Percentiles rank a stretch among this genome's conserved stretches.
These are phyloP conservation scores for Lepidotrigona ventralis DNA, from an alignment of 1,140 invertebrate genomes.

Conservation along the genomic window DNA sequence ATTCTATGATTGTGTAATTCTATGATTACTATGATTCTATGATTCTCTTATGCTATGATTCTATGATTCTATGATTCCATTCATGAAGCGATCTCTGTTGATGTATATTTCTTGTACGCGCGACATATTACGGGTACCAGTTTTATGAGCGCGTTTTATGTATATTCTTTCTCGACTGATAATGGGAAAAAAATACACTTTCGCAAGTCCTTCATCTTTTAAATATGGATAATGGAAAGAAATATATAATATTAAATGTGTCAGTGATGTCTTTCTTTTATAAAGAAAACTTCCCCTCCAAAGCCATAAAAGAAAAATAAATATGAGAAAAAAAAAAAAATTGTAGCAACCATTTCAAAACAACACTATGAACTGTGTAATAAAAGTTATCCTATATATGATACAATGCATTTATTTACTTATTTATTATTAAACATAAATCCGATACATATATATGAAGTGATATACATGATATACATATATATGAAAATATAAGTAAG, in stretches of 20 bases:
- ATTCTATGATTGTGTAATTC: too few relatives aligned
- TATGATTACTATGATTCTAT: too few relatives aligned
- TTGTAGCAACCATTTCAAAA: constrained; percentile 57
- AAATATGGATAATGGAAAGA: neutral
- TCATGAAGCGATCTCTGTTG: constrained; percentile 14
- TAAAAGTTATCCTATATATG: constrained; percentile 57
- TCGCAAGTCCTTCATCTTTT: constrained; percentile 13
- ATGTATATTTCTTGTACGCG: constrained; percentile 1
- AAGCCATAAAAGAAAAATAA: constrained; percentile 11
- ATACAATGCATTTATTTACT: constrained; percentile 72
- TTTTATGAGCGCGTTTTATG: constrained; percentile 6
- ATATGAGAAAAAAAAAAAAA: constrained; percentile 3
- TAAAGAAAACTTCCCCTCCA: neutral
- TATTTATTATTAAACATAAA: constrained; percentile 64
- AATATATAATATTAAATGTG: neutral
- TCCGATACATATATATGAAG: constrained; percentile 75
- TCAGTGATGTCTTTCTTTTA: constrained; percentile 43
- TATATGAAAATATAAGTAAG: constrained; percentile 69
- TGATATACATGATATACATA: constrained; percentile 69
- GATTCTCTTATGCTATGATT: too few relatives aligned
- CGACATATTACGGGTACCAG: neutral
- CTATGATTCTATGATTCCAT: constrained; percentile 18
- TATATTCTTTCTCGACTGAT: constrained; percentile 30
- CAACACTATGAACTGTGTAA: constrained; percentile 63
- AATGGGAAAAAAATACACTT: constrained; percentile 16